Evolutionary conservation across 2,113 vertebrate genomes (phyloP).

Genomic region (Nasalis larvatus): DNA sequence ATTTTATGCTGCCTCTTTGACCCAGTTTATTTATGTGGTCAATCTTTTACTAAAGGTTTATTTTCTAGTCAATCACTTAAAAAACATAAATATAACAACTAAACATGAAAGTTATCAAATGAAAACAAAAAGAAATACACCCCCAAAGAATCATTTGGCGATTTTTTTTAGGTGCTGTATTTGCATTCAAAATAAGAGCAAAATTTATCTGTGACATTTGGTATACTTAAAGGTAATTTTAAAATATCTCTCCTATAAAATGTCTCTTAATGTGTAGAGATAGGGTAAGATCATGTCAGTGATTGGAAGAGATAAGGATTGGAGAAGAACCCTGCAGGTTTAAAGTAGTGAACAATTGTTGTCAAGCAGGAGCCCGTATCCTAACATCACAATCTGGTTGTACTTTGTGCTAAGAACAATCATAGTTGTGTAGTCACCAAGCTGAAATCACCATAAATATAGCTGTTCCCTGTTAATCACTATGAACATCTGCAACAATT

Average conservation of each 20-base stretch:
- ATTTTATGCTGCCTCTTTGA: not conserved
- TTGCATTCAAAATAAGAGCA: not conserved
- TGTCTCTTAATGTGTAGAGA: not conserved
- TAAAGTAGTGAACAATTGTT: not conserved
- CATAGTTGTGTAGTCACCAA: constrained; percentile 21
- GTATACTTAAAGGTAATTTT: not conserved
- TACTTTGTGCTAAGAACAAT: not conserved
- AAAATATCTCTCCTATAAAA: not conserved
- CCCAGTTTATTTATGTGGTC: not conserved
- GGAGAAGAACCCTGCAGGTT: not conserved
- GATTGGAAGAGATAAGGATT: not conserved
- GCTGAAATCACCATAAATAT: constrained; percentile 55
- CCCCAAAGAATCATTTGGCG: not conserved
- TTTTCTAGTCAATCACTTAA: not conserved
- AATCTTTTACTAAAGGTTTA: not conserved
- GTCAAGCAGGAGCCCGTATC: not conserved
- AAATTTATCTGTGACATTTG: not conserved
- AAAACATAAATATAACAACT: not conserved
- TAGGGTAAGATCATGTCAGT: not conserved
- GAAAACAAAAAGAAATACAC: not conserved
- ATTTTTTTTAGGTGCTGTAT: not conserved
- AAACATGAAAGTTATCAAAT: not conserved
- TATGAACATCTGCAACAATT: constrained; percentile 59
- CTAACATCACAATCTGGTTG: not conserved
- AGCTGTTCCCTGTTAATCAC: constrained; percentile 60